Percentiles rank a stretch among this genome's conserved stretches.
phyloP scores from a whole-genome alignment of 2,113 vertebrate species.

The Phyllostomus discolor region DNA sequence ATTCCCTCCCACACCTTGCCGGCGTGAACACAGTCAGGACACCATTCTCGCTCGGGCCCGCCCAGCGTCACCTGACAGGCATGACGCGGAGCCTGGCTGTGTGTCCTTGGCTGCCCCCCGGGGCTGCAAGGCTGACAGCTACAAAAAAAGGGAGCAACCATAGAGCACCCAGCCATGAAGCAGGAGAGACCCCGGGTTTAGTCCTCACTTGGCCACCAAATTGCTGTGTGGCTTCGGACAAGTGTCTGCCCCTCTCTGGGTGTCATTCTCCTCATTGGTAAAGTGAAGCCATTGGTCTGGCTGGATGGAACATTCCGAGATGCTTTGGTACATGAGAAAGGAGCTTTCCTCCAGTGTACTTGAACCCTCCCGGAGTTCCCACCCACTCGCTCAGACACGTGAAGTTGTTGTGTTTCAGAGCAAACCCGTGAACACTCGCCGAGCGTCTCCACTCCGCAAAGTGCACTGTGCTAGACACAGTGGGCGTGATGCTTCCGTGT shows the following conservation, averaged over 20 bases:
- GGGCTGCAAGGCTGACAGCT: background rate
- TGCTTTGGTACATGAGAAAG: background rate
- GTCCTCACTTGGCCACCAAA: background rate
- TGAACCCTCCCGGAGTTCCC: background rate
- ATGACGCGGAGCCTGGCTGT: rapidly evolving
- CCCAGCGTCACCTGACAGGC: rapidly evolving
- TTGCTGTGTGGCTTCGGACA: background rate
- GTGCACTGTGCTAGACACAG: background rate
- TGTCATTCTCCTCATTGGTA: background rate
- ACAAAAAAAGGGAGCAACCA: background rate
- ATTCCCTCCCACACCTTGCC: background rate
- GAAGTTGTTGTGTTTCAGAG: background rate
- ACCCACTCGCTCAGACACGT: background rate
- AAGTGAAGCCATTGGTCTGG: background rate
- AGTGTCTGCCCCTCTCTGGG: background rate
- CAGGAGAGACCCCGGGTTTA: background rate
- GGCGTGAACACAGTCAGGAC: background rate
- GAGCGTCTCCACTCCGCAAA: background rate
- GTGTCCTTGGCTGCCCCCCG: background rate
- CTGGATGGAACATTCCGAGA: background rate
- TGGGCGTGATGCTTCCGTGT: background rate
- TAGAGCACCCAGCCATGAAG: background rate
- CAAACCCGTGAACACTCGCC: background rate
- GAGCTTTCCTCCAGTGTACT: background rate
- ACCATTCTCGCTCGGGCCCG: background rate